Percentiles rank a stretch among this genome's conserved stretches.
Evolutionary conservation across 2,113 vertebrate species (phyloP).

Genomic region (Theristicus caerulescens): DNA sequence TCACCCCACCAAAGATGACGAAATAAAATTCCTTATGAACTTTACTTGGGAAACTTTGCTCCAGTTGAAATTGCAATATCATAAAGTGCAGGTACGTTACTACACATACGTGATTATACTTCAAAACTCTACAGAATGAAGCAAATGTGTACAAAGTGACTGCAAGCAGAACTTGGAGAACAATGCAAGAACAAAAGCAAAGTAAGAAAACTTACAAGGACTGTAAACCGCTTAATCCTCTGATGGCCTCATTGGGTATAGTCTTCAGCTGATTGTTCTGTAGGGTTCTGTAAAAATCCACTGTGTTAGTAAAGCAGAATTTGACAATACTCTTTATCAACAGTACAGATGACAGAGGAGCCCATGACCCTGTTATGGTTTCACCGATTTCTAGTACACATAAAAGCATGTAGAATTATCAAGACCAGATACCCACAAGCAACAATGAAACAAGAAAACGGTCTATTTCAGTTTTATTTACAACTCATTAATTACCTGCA

Average conservation of each 20-base stretch:
- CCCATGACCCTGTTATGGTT: neutral
- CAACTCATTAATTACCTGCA: neutral
- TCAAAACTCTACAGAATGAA: neutral
- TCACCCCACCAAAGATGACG: neutral
- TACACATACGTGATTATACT: neutral
- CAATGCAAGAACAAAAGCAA: neutral
- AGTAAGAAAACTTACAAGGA: constrained; percentile 87
- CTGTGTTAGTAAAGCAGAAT: neutral
- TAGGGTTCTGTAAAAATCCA: constrained; percentile 83
- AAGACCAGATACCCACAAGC: neutral
- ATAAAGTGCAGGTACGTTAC: neutral
- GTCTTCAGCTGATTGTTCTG: constrained; percentile 97
- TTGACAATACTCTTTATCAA: neutral
- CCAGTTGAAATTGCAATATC: neutral
- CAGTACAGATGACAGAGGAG: neutral
- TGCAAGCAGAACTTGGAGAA: neutral
- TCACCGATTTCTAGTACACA: neutral
- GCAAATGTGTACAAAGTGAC: neutral
- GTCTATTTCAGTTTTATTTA: neutral
- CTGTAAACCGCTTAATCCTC: constrained; percentile 87
- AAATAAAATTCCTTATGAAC: neutral
- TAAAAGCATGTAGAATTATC: neutral
- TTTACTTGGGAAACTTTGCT: neutral
- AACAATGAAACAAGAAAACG: neutral
- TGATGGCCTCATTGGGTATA: constrained; percentile 89